A percentile compares a stretch with the other conserved stretches of the same genome.
These are phyloP conservation scores for Gymnocephalus cernua DNA, from an alignment of 2,113 vertebrate genomes.

Conservation along the genomic window DNA sequence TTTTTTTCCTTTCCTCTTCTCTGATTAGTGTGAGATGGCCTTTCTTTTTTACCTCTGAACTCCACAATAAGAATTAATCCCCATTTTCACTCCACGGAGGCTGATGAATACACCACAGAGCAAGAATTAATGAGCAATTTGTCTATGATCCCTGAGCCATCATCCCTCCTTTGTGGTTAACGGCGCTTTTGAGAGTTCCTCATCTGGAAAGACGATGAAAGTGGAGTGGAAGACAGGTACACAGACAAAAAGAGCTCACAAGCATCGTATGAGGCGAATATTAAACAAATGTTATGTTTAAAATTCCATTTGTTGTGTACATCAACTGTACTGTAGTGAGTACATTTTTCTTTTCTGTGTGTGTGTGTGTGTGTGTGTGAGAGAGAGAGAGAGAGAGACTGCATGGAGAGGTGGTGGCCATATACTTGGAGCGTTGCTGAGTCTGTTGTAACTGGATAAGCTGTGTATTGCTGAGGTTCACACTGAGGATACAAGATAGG, in stretches of 20 bases:
- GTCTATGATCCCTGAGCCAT: constrained; percentile 64
- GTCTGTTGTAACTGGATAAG: constrained; percentile 62
- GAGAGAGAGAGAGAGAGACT: constrained; percentile 25
- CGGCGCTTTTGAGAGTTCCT: constrained; percentile 46
- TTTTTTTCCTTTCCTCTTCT: constrained; percentile 1
- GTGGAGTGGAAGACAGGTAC: background rate
- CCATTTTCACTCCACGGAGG: constrained; percentile 37
- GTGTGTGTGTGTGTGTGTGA: background rate
- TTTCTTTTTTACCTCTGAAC: constrained; percentile 15
- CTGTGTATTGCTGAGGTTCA: constrained; percentile 64
- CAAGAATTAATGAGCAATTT: constrained; percentile 72
- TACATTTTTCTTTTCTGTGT: background rate
- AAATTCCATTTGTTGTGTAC: constrained; percentile 12
- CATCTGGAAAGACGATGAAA: constrained; percentile 57
- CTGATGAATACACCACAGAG: constrained; percentile 45
- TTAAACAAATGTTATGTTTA: constrained; percentile 47
- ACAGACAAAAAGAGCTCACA: constrained; percentile 13
- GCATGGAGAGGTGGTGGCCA: background rate
- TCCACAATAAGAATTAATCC: constrained; percentile 56
- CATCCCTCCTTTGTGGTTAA: constrained; percentile 58
- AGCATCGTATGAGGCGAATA: constrained; percentile 33
- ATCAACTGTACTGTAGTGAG: background rate
- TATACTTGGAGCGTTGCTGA: constrained; percentile 39
- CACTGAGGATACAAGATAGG: constrained; percentile 56
- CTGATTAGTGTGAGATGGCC: constrained; percentile 31